These are phyloP conservation scores for Ctenopoma multispine DNA, from an alignment of 2,797 vertebrate genomes.

Conservation along the genomic window DNA sequence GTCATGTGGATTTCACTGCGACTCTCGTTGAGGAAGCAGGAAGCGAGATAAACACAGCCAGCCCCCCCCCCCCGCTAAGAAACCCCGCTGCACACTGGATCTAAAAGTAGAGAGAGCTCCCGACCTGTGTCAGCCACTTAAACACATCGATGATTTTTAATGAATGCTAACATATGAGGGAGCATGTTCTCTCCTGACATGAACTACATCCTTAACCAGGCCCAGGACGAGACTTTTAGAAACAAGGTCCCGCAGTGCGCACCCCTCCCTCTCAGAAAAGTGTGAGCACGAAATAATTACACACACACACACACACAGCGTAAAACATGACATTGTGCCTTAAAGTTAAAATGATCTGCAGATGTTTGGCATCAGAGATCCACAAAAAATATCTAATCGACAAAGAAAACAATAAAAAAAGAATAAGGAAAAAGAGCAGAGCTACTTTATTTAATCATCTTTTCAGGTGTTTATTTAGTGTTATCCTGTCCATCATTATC, in stretches of 20 bases:
- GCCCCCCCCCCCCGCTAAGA: background rate
- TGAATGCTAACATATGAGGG: background rate
- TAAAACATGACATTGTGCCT: background rate
- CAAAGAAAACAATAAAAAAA: background rate
- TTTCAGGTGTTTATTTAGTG: background rate
- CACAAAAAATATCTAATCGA: background rate
- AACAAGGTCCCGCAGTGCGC: too few relatives aligned
- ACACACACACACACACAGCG: background rate
- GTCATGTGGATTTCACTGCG: background rate
- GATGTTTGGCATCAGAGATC: background rate
- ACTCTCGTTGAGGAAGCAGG: slow-evolving; percentile 48
- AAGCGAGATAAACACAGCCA: slow-evolving; percentile 38
- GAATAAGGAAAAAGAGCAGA: too few relatives aligned
- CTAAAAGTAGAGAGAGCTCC: background rate
- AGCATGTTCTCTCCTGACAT: background rate
- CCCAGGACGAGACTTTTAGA: too few relatives aligned
- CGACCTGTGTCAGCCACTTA: background rate
- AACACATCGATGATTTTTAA: background rate
- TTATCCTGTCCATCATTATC: slow-evolving; percentile 18
- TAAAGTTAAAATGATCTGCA: background rate
- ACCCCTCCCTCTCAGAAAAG: background rate
- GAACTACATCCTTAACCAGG: too few relatives aligned
- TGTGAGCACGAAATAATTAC: background rate
- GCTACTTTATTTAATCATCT: too few relatives aligned
- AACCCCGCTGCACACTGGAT: background rate